Percentiles rank a stretch among this genome's conserved stretches.
Evolutionary conservation across 2,888 invertebrate species (phyloP).

Genomic region (Penaeus monodon): DNA sequence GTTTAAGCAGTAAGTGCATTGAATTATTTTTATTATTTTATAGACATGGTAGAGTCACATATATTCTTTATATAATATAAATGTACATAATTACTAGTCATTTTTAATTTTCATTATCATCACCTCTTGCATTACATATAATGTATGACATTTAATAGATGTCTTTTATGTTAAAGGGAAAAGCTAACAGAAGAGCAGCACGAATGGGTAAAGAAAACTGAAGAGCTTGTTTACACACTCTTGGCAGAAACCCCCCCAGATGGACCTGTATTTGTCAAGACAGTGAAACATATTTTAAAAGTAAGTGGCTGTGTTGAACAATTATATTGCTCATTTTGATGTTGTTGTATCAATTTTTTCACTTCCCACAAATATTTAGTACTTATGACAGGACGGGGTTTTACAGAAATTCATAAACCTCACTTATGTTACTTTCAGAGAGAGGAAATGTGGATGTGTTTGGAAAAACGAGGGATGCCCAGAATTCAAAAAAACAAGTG

Average conservation of each 20-base stretch:
- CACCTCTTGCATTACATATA: background rate
- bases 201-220: constrained; percentile 87
- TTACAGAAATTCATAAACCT: too few species aligned
- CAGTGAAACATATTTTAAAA: constrained; percentile 85
- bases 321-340: too few species aligned
- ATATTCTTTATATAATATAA: too few species aligned
- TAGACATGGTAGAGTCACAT: too few species aligned
- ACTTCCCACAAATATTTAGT: too few species aligned
- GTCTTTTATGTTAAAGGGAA: constrained; percentile 79
- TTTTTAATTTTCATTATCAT: too few species aligned
- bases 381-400: too few species aligned
- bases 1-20: constrained; percentile 83
- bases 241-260: constrained; percentile 92
- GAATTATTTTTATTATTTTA: too few species aligned
- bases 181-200: constrained; percentile 86
- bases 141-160: constrained; percentile 49
- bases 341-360: too few species aligned
- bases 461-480: constrained; percentile 99
- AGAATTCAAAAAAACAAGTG: constrained; percentile 79
- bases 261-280: constrained; percentile 85
- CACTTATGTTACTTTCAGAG: constrained; percentile 71
- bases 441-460: constrained; percentile 95
- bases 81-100: constrained; percentile 3
- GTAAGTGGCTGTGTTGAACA: constrained; percentile 67
- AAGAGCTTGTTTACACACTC: constrained; percentile 82